Evolutionary conservation across 2,797 vertebrate species (phyloP), one percentile per base, ranked within the genome.

Genomic region (Neosilurus hyrtlii): DNA sequence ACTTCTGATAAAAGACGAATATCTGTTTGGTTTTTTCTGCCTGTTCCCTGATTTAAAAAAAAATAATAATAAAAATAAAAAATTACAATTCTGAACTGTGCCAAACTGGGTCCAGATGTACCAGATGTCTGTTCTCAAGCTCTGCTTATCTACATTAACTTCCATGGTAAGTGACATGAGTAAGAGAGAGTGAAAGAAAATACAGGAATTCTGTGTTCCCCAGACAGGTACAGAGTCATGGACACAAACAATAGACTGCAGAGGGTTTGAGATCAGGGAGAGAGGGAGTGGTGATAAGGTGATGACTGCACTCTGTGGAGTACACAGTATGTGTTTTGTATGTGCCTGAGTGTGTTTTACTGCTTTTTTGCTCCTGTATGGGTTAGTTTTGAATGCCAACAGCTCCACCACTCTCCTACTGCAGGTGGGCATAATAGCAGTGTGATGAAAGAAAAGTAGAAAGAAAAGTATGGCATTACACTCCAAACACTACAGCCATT

Each of bases 121-220:
- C 85, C 86, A 83, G 88, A 89, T 88, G 88, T 89, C 86, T 80
- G 62, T 81, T 79, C 82, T 81, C 51, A 74, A 75, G 73, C 51
- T 37, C 51, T 65, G 85, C 87, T 89, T 82, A 85, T 85, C 75
- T 26, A n/a, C 35, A 37, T 68, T 83, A 30, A 20, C 35, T 49
- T 35, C 35, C 49, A 66, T 66, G 65, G 75, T 26, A 15, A 83
- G 66, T 26, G 56, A 74, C 75, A 3, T 82, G 51, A 82, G 81
- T 83, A 85, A 74, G 49, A 70, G 68, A 78, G 65, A 52, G 79
- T 82, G 37, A 63, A 51, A 26, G 37, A 18, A 62, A 26, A 78
- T 83, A 76, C 79, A 18, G 71, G 87, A 76, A 52, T 80, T 35
- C 66, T 61, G 51, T 61, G 67, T 83, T 81, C 59, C 72, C 75